Percentiles rank a stretch among this genome's conserved stretches.
Evolutionary conservation across 2,888 invertebrate species (phyloP).

Genomic region (Ormyrus labotus): DNA sequence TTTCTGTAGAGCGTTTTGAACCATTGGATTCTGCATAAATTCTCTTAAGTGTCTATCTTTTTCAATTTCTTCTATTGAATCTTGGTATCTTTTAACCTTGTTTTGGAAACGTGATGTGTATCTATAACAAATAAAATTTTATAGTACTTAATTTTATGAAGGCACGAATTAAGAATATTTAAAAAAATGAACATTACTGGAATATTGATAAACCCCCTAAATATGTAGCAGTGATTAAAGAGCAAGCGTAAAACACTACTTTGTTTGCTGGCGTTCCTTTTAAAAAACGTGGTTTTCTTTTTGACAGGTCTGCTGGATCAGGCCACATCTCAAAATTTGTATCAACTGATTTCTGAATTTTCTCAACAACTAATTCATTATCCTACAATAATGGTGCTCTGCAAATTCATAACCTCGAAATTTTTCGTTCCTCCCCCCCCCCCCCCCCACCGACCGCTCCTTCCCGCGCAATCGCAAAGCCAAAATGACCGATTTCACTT

Average conservation of each 20-base stretch:
- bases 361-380: too few species aligned
- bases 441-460: too few species aligned
- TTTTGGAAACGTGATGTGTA: slow-evolving; percentile 10
- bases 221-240: background rate
- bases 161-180: background rate
- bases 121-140: slow-evolving; percentile 10
- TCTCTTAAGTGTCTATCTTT: slow-evolving; percentile 16
- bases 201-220: background rate
- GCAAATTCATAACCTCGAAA: too few species aligned
- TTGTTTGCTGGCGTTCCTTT: slow-evolving; percentile 64
- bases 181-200: slow-evolving; percentile 27
- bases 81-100: background rate
- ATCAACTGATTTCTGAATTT: too few species aligned
- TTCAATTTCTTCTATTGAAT: background rate
- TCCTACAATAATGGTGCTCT: too few species aligned
- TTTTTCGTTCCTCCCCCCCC: too few species aligned
- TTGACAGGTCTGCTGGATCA: slow-evolving; percentile 59
- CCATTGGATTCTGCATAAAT: slow-evolving; percentile 2
- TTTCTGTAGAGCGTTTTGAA: background rate
- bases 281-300: slow-evolving; percentile 63
- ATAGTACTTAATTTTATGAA: background rate
- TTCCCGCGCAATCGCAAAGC: too few species aligned
- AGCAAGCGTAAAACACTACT: background rate
- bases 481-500: too few species aligned
- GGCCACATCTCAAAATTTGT: slow-evolving; percentile 58